phyloP scores from a whole-genome alignment of 92 coral and sea anemone genomes.

The Diadumene lineata region DNA sequence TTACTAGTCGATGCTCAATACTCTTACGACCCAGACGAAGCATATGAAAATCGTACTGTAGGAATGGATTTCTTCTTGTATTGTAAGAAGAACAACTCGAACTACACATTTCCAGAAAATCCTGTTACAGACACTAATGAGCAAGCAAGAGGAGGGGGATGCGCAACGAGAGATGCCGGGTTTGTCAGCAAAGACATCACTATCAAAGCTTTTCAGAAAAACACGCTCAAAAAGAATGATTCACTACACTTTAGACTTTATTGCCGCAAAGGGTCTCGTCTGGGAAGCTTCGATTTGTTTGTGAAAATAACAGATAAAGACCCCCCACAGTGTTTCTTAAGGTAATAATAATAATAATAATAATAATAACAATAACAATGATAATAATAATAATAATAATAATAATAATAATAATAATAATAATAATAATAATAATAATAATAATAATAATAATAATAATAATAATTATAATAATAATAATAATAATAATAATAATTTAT shows the following conservation, averaged over 20 bases:
- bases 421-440: no score
- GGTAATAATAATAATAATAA: not conserved
- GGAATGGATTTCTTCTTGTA: constrained; percentile 44
- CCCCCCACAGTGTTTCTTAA: constrained; percentile 31
- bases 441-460: no score
- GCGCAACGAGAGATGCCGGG: constrained; percentile 39
- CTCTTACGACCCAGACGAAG: constrained; percentile 65
- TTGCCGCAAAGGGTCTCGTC: constrained; percentile 44
- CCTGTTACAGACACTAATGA: not conserved
- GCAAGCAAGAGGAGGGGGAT: constrained; percentile 39
- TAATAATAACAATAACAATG: no score
- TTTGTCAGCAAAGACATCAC: constrained; percentile 22
- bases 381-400: no score
- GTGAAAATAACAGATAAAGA: constrained; percentile 28
- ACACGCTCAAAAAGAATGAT: constrained; percentile 39
- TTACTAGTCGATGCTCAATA: constrained; percentile 35
- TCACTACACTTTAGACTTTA: constrained; percentile 53
- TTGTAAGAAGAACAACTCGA: constrained; percentile 51
- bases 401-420: no score
- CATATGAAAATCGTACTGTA: not conserved
- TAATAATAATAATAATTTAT: no score
- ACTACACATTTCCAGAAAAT: constrained; percentile 48
- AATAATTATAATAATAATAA: no score
- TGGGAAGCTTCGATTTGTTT: constrained; percentile 39
- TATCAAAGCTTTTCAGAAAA: constrained; percentile 25